Evolutionary conservation across 2,113 vertebrate genomes (phyloP).

Genomic region (Oreochromis aureus): DNA sequence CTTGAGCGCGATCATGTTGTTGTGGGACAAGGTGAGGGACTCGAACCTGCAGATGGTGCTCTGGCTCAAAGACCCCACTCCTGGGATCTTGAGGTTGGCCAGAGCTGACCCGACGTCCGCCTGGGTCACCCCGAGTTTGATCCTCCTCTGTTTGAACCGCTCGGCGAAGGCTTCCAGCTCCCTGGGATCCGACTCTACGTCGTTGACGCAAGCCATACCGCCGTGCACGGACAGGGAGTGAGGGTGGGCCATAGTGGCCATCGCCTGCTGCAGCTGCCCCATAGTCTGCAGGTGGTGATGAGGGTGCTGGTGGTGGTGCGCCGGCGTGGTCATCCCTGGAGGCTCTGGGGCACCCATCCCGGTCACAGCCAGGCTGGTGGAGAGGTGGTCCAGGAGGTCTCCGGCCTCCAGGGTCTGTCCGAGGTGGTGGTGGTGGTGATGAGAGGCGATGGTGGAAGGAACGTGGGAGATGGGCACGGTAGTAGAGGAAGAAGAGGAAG

Average conservation of each 20-base stretch:
- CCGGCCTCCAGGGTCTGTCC: constrained; percentile 82
- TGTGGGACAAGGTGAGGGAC: constrained; percentile 90
- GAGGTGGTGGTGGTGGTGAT: constrained; percentile 77
- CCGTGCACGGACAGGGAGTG: constrained; percentile 77
- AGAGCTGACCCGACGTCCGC: constrained; percentile 88
- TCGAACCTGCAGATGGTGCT: constrained; percentile 96
- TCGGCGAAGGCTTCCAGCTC: constrained; percentile 92
- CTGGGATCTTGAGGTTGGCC: constrained; percentile 88
- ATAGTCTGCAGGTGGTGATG: constrained; percentile 72
- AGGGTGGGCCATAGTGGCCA: constrained; percentile 82
- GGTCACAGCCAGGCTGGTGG: constrained; percentile 79
- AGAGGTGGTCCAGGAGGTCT: constrained; percentile 89
- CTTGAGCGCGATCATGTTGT: constrained; percentile 93
- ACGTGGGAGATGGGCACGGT: constrained; percentile 80
- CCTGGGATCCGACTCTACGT: constrained; percentile 87
- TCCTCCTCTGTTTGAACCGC: constrained; percentile 87
- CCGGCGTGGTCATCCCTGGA: constrained; percentile 67
- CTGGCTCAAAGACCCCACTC: constrained; percentile 91
- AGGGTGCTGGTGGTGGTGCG: constrained; percentile 58
- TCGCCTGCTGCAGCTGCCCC: constrained; percentile 86
- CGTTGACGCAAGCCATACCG: constrained; percentile 79
- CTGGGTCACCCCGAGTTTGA: constrained; percentile 90
- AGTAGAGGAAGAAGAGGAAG: constrained; percentile 74
- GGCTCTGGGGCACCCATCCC: constrained; percentile 81
- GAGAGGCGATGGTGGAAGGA: constrained; percentile 75